phyloP scores from a whole-genome alignment of 2,113 vertebrate genomes.

The Condylura cristata region DNA sequence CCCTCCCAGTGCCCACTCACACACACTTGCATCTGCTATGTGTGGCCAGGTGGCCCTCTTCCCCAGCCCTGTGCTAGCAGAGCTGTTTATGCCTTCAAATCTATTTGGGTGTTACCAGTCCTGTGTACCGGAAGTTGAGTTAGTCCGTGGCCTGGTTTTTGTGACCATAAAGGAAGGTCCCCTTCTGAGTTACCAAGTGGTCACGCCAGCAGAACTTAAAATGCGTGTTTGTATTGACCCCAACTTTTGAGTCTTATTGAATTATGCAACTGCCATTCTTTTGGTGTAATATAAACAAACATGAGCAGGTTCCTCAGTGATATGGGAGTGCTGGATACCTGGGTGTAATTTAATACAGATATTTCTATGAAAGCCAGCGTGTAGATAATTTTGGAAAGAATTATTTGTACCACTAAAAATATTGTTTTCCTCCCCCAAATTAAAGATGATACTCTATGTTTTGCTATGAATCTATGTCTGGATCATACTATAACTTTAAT shows the following conservation, averaged over 20 bases:
- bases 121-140: conserved; percentile 66
- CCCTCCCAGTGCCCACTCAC: not conserved
- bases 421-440: not conserved
- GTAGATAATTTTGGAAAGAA: not conserved
- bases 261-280: conserved; percentile 38
- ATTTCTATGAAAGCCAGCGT: not conserved
- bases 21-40: conserved; percentile 57
- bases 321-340: not conserved
- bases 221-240: conserved; percentile 61
- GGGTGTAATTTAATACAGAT: not conserved
- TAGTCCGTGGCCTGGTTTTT: conserved; percentile 72
- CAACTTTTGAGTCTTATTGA: not conserved
- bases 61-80: conserved; percentile 60
- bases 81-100: conserved; percentile 73
- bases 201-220: conserved; percentile 69
- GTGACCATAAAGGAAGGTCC: conserved; percentile 73
- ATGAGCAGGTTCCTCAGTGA: not conserved
- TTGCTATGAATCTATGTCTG: not conserved
- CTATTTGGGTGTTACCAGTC: conserved; percentile 61
- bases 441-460: not conserved
- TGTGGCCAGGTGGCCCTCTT: conserved; percentile 49
- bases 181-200: conserved; percentile 52
- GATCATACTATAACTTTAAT: not conserved
- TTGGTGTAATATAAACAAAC: conserved; percentile 44
- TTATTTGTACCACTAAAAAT: not conserved